Evolutionary conservation across 2,797 vertebrate species (phyloP).

Genomic region (Paedocypris micromegethes): DNA sequence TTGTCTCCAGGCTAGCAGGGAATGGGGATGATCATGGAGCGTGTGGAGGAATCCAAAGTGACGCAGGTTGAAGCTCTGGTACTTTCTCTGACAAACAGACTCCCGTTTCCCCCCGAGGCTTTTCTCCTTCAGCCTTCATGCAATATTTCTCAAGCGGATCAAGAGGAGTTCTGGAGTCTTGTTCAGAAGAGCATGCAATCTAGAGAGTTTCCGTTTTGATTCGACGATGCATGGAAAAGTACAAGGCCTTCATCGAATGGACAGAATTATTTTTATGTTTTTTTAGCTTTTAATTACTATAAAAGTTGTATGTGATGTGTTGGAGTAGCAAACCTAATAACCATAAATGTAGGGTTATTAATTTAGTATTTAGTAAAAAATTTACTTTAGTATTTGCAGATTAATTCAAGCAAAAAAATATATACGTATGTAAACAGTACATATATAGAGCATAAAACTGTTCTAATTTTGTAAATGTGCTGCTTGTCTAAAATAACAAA

Average conservation of each 20-base stretch:
- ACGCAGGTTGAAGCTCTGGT: slow-evolving; percentile 72
- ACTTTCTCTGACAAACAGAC: slow-evolving; percentile 67
- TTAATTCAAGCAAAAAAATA: too few species aligned
- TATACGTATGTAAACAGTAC: too few species aligned
- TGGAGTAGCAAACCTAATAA: too few species aligned
- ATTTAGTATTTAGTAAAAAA: too few species aligned
- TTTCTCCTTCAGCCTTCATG: slow-evolving; percentile 36
- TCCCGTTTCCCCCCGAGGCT: slow-evolving; percentile 43
- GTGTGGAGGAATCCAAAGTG: slow-evolving; percentile 68
- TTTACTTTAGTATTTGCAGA: too few species aligned
- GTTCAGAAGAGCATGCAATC: slow-evolving; percentile 19
- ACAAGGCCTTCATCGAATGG: slow-evolving; percentile 1
- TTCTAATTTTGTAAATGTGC: too few species aligned
- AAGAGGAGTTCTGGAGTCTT: slow-evolving; percentile 16
- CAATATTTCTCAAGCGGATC: slow-evolving; percentile 39
- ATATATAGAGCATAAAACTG: too few species aligned
- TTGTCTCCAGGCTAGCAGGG: slow-evolving; percentile 57
- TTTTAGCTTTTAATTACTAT: too few species aligned
- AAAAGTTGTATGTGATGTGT: too few species aligned
- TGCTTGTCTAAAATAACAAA: too few species aligned
- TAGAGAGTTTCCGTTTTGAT: slow-evolving; percentile 19
- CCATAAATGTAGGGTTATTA: too few species aligned
- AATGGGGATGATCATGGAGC: slow-evolving; percentile 60
- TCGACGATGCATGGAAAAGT: slow-evolving; percentile 24
- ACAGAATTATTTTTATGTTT: too few species aligned